phyloP scores from a whole-genome alignment of 2,113 vertebrate genomes.

The Peromyscus leucopus region DNA sequence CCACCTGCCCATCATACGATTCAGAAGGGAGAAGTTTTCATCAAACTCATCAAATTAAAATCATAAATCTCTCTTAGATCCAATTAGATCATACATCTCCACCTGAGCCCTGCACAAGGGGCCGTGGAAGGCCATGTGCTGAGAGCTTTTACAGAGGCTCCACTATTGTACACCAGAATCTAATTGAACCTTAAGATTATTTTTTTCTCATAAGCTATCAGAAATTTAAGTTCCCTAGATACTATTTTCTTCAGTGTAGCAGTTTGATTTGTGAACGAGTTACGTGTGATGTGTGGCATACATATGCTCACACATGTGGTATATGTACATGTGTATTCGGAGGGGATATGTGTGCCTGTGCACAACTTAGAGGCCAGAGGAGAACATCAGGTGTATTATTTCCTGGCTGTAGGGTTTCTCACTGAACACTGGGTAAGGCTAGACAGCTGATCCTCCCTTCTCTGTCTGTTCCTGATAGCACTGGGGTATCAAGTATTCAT shows the following conservation, averaged over 20 bases:
- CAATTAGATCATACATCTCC: neutral
- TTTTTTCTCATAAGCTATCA: neutral
- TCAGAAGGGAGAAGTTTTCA: conserved; percentile 47
- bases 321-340: neutral
- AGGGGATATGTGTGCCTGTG: neutral
- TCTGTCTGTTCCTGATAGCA: neutral
- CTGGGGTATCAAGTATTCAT: neutral
- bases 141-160: neutral
- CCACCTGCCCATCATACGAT: neutral
- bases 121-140: neutral
- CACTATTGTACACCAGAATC: neutral
- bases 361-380: too few species aligned
- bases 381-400: neutral
- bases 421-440: neutral
- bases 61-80: conserved; percentile 37
- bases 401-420: neutral
- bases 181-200: neutral
- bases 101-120: neutral
- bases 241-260: neutral
- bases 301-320: neutral
- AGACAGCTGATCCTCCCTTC: too few species aligned
- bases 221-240: neutral
- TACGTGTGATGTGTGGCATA: neutral
- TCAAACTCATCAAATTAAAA: conserved; percentile 61
- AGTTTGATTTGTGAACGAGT: neutral